Percentiles rank a stretch among this genome's conserved stretches.
These are phyloP conservation scores for Fulica atra DNA, from an alignment of 2,113 vertebrate genomes.

Conservation along the genomic window DNA sequence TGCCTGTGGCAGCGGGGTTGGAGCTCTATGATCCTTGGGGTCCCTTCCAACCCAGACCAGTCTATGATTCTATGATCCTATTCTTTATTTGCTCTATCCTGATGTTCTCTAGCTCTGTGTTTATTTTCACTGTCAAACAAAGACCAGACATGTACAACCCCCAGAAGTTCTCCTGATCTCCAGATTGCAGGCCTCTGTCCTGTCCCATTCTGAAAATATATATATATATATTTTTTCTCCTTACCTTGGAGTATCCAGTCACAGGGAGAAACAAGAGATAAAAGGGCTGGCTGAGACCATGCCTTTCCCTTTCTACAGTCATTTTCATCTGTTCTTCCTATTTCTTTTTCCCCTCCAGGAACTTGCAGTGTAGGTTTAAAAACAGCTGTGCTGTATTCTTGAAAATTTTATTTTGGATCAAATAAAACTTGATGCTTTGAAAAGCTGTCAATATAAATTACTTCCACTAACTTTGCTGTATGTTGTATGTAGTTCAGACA, in stretches of 20 bases:
- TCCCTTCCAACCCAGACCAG: too few relatives aligned
- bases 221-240: not conserved
- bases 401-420: not conserved
- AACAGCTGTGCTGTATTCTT: not conserved
- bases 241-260: not conserved
- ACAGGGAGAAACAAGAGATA: not conserved
- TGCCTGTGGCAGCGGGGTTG: too few relatives aligned
- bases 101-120: not conserved
- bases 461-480: not conserved
- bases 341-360: not conserved
- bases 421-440: slow-evolving; percentile 15
- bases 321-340: not conserved
- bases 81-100: not conserved
- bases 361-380: not conserved
- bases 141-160: not conserved
- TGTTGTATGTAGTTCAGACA: not conserved
- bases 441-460: slow-evolving; percentile 53
- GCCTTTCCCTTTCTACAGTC: not conserved
- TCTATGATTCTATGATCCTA: too few relatives aligned
- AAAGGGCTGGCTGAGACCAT: not conserved
- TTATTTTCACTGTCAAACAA: not conserved
- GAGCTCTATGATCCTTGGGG: too few relatives aligned
- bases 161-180: not conserved
- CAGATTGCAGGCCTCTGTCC: not conserved
- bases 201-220: not conserved